Evolutionary conservation across 2,113 vertebrate species (phyloP).

Genomic region (Pan paniscus): DNA sequence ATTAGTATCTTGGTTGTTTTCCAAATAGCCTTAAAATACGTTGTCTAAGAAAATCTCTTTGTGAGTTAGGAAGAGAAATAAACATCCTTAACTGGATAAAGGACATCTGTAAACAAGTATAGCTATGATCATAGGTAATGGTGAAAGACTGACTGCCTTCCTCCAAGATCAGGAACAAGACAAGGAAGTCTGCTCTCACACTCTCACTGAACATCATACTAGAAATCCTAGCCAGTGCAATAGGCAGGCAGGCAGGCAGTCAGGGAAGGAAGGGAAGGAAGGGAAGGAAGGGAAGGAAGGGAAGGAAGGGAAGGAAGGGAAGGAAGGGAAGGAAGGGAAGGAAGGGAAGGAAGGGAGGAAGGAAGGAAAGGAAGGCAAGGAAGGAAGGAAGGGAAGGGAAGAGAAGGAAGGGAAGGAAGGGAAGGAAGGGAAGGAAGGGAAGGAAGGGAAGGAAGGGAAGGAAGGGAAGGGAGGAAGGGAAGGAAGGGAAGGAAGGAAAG

Average conservation of each 20-base stretch:
- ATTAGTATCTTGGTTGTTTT: not conserved
- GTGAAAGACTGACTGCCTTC: not conserved
- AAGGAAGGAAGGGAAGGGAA: too few relatives aligned
- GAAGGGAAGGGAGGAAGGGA: too few relatives aligned
- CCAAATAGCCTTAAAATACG: not conserved
- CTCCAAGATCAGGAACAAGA: too few relatives aligned
- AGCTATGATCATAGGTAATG: not conserved
- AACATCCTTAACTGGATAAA: not conserved
- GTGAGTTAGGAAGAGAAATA: not conserved
- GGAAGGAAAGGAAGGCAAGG: too few relatives aligned
- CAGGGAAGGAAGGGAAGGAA: fast-evolving
- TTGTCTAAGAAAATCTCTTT: not conserved
- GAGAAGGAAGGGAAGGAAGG: fast-evolving
- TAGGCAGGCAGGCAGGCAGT: not conserved
- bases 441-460: not conserved
- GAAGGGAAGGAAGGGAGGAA: fast-evolving
- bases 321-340: too few relatives aligned
- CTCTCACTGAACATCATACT: not conserved
- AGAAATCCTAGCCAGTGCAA: not conserved
- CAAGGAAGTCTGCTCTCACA: not conserved
- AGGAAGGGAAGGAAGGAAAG: too few relatives aligned
- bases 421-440: not conserved
- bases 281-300: too few relatives aligned
- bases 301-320: fast-evolving
- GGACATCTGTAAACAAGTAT: not conserved